phyloP scores from a whole-genome alignment of 1,140 invertebrate species.

The Probaryconus sp. region DNA sequence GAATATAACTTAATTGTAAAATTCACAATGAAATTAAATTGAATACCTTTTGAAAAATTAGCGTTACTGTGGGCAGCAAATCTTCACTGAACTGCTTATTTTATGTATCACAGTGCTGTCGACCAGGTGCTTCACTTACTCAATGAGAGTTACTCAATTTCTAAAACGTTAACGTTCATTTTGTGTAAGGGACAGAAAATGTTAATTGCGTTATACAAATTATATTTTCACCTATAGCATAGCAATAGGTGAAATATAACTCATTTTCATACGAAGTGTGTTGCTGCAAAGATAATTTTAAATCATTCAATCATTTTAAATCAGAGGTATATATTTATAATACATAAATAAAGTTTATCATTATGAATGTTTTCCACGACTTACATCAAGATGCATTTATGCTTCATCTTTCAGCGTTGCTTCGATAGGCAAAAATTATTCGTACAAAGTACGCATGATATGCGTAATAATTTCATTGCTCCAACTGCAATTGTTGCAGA shows the following conservation, averaged over 20 bases:
- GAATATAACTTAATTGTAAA: no score
- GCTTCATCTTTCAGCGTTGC: conserved; percentile 86
- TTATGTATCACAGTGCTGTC: conserved; percentile 60
- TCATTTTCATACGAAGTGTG: background rate
- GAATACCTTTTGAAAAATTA: conserved; percentile 86
- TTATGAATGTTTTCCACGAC: no score
- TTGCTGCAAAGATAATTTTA: no score
- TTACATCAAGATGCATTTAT: conserved; percentile 87
- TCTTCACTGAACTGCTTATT: conserved; percentile 62
- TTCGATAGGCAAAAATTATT: conserved; percentile 85
- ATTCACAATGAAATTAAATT: no score
- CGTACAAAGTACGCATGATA: conserved; percentile 83
- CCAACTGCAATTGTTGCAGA: conserved; percentile 82
- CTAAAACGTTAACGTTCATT: conserved; percentile 77
- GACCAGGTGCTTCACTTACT: conserved; percentile 73
- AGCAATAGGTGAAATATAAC: background rate
- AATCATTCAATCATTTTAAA: no score
- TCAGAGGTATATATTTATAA: no score
- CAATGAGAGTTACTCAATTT: conserved; percentile 86
- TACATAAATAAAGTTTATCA: no score
- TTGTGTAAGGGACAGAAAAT: conserved; percentile 60
- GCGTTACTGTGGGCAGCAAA: conserved; percentile 75
- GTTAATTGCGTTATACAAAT: background rate
- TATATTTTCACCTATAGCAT: background rate
- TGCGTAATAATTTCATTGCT: conserved; percentile 76